Percentiles rank a stretch among this genome's conserved stretches.
phyloP scores from a whole-genome alignment of 2,888 invertebrate genomes.

The Folsomia manolachei region DNA sequence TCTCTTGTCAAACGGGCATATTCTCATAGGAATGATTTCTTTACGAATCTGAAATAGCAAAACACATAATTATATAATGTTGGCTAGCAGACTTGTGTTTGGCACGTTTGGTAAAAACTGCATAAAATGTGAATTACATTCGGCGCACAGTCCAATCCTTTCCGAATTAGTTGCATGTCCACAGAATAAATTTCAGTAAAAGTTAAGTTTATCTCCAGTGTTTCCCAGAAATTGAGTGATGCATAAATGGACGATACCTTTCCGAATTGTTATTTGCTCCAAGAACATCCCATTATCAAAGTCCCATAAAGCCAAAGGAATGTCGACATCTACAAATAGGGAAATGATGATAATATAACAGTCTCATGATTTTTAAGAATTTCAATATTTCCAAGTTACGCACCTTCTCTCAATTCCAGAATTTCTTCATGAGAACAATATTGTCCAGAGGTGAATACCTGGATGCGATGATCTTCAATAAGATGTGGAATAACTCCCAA shows the following conservation, averaged over 20 bases:
- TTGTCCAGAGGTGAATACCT: not conserved
- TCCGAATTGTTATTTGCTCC: not conserved
- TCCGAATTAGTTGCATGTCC: not conserved
- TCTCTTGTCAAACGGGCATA: not conserved
- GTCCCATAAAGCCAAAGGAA: constrained; percentile 10
- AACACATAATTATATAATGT: not conserved
- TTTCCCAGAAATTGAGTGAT: too few species aligned
- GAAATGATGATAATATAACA: too few species aligned
- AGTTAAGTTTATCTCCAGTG: not conserved
- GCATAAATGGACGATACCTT: not conserved
- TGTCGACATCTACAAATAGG: not conserved
- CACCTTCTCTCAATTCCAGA: not conserved
- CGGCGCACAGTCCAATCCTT: not conserved
- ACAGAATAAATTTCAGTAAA: not conserved
- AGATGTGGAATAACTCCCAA: too few species aligned
- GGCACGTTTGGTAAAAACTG: not conserved
- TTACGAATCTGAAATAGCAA: not conserved
- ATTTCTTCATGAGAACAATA: not conserved
- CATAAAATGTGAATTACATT: not conserved
- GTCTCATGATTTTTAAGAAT: too few species aligned
- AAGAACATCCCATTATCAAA: not conserved
- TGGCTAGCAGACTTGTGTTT: not conserved
- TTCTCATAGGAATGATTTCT: not conserved
- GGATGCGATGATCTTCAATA: not conserved
- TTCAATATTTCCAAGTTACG: not conserved